Evolutionary conservation across 2,113 vertebrate species (phyloP).

Genomic region (Poicephalus gulielmi): DNA sequence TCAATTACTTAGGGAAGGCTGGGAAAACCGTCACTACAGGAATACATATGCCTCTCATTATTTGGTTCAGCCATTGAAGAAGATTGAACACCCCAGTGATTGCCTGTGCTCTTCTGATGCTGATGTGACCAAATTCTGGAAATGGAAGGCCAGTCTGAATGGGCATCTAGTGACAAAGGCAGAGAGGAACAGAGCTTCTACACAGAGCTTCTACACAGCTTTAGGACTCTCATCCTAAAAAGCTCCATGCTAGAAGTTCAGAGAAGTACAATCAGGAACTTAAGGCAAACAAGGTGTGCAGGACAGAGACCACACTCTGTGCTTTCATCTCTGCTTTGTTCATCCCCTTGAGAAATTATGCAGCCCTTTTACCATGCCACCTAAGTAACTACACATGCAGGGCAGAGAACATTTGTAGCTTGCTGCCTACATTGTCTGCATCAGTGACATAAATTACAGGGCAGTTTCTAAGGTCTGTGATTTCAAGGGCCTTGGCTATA

Average conservation of each 20-base stretch:
- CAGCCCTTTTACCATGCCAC: not conserved
- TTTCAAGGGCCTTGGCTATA: not conserved
- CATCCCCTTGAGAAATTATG: not conserved
- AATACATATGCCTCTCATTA: constrained; percentile 32
- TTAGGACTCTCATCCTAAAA: not conserved
- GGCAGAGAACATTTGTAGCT: not conserved
- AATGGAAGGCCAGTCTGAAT: not conserved
- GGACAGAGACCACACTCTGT: not conserved
- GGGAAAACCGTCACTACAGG: not conserved
- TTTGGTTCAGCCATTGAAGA: not conserved
- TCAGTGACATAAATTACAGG: not conserved
- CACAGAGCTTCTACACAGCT: not conserved
- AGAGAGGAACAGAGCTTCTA: not conserved
- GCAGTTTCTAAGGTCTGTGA: not conserved
- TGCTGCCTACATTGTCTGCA: not conserved
- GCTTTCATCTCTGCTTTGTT: not conserved
- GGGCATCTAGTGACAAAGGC: not conserved
- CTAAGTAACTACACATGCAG: not conserved
- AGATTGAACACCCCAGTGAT: not conserved
- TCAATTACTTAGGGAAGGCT: constrained; percentile 20
- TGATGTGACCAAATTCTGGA: not conserved
- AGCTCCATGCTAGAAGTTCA: not conserved
- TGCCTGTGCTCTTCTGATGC: not conserved
- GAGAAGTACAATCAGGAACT: not conserved
- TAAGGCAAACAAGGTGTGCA: not conserved